Evolutionary conservation across 2,113 vertebrate genomes (phyloP), one percentile per base, ranked within the genome.

Genomic region (Rhea pennata): DNA sequence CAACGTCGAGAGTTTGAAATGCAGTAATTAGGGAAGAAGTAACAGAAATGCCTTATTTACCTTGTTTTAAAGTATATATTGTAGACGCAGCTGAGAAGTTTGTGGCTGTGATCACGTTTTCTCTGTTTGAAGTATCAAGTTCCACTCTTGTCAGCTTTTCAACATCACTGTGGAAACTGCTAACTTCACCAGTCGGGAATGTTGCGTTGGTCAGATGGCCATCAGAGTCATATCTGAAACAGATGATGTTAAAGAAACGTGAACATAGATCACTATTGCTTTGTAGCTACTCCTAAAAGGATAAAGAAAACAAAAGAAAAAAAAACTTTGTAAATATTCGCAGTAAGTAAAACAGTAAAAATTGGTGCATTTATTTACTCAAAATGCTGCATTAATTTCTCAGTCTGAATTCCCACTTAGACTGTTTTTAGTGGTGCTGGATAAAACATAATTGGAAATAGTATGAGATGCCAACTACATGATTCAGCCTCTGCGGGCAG

Each of bases 121-220:
- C 99, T 2, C 96, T 98, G 97, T 98, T 99, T 36, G 99, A 99
- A 56, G 98, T 98, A 77, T 99, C 98, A 17, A 99, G 97, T 85
- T 99, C 98, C 40, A 99, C 99, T 91, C 98, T 98, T 2, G 98
- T 98, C 95, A 99, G 98, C 91, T 99, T 99, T 98, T 99, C 99
- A 84, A 98, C 98, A 90, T 99, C 98, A 12, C 99, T 99, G 65
- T 99, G 98, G 98, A 99, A 99, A 95, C 98, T 99, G 92, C 98
- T 99, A 93, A 99, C 99, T 81, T 99, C 99, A 31, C 99, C 99
- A 0, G 99, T 99, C 0, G 99, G 99, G 94, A 99, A 98, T 42
- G 99, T 99, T 58, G 98, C 98, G 33, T 99, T 99, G 97, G 98
- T 99, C 95, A 99, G 97, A 48, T 99, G 99, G 69, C 99, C 99